Base-by-base conservation (phyloP, 2,888 invertebrate species). In the Autographa gamma region DNA sequence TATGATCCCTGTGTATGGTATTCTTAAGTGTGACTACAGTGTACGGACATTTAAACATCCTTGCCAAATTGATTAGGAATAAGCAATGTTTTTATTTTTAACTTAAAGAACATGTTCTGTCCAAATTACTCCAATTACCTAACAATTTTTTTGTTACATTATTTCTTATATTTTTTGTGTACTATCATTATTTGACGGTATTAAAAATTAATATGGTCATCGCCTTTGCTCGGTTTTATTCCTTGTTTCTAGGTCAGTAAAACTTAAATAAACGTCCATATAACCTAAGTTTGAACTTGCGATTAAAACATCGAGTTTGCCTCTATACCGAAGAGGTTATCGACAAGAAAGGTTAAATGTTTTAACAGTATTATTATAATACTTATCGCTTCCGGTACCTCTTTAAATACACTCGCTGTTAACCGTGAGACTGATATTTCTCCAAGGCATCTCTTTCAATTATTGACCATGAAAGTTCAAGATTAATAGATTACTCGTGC, bases 401-500 rank as follows among this genome's bases (percentile, higher is more conserved):
- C 19, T 58, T 69, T 63, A 64, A 62, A 18, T 32, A 25, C 11
- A 62, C 41, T 63, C 60, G 67, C 67, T 68, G 66, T 56, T 61
- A 41, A 31, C 0, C 58, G 58, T 59, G 56, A 62, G 60, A 73
- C 66, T 61, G 56, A 67, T 80, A 61, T n/a, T 48, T 48, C 9
- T 60, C 64, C 61, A 77, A 79, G 70, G 70, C 60, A 65, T 66
- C 43, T 72, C 59, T 72, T 76, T 67, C 41, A 76, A 69, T 73
- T 68, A 41, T 68, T 66, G 62, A 65, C 79, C 82, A 52, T 82
- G 74, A 72, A 82, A 66, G 34, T 43, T 5, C 13, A 63, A 76
- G 67, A 74, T 69, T 71, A 74, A 83, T 76, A 34, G 67, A 65
- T 77, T 66, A 73, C 62, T 16, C 80, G 68, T 76, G 82, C 76